Evolutionary conservation across 2,113 vertebrate genomes (phyloP).

Genomic region (Hippolais icterina): DNA sequence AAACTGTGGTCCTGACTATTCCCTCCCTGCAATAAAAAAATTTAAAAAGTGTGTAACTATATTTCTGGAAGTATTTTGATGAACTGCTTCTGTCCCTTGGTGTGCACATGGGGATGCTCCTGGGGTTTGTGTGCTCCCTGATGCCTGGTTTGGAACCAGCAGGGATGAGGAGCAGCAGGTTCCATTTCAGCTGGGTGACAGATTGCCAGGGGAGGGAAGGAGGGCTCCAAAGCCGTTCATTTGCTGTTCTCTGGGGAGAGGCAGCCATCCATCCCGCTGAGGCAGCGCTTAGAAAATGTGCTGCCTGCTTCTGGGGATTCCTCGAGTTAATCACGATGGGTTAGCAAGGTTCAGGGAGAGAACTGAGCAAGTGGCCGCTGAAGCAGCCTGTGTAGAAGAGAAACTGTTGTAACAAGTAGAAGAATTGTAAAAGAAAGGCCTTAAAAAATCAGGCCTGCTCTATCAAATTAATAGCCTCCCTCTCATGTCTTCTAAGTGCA

Average conservation of each 20-base stretch:
- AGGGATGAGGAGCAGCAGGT: neutral
- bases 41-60: neutral
- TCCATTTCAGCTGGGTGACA: neutral
- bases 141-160: neutral
- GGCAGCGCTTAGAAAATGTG: conserved; percentile 40
- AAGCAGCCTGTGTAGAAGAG: neutral
- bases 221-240: neutral
- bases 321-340: neutral
- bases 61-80: neutral
- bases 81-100: neutral
- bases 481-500: too few relatives aligned
- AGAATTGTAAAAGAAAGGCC: too few relatives aligned
- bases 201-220: neutral
- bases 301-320: conserved; percentile 2
- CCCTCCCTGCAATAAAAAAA: neutral
- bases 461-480: too few relatives aligned
- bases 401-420: too few relatives aligned
- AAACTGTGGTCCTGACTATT: neutral
- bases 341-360: neutral
- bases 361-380: neutral
- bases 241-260: neutral
- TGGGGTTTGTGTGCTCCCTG: neutral
- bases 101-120: neutral
- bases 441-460: too few relatives aligned
- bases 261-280: neutral